phyloP scores from a whole-genome alignment of 30 jellyfish, hydroid and myxozoan genomes.

The Aurelia coerulea region DNA sequence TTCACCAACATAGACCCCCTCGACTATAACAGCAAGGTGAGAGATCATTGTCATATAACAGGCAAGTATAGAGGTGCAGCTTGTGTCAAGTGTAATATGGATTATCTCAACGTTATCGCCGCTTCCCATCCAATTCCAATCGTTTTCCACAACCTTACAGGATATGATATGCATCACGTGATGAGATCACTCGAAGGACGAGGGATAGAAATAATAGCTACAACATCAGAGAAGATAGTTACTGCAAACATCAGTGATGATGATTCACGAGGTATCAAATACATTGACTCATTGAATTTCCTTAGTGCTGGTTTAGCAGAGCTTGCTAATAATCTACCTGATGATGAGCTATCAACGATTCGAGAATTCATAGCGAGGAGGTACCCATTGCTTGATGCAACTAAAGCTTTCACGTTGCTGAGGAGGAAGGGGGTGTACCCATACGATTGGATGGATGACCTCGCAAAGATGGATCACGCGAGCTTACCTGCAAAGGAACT shows the following conservation, averaged over 20 bases:
- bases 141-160: slow-evolving; percentile 33
- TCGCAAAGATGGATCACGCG: neutral
- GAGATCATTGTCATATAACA: slow-evolving; percentile 28
- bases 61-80: slow-evolving; percentile 31
- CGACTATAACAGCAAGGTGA: neutral
- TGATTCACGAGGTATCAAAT: neutral
- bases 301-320: neutral
- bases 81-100: too few species aligned
- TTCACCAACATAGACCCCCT: neutral
- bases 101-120: too few species aligned
- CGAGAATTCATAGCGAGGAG: neutral
- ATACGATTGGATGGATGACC: slow-evolving; percentile 46
- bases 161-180: slow-evolving; percentile 25
- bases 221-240: neutral
- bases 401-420: neutral
- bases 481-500: neutral
- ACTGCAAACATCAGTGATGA: neutral
- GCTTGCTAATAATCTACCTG: slow-evolving; percentile 19
- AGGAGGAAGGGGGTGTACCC: slow-evolving; percentile 70
- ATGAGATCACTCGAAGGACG: neutral
- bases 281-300: slow-evolving; percentile 8
- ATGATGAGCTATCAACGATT: neutral
- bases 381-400: neutral
- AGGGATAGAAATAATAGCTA: neutral
- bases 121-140: neutral